Evolutionary conservation across 2,797 vertebrate species (phyloP), one percentile per base, ranked within the genome.

Genomic region (Alauda arvensis): DNA sequence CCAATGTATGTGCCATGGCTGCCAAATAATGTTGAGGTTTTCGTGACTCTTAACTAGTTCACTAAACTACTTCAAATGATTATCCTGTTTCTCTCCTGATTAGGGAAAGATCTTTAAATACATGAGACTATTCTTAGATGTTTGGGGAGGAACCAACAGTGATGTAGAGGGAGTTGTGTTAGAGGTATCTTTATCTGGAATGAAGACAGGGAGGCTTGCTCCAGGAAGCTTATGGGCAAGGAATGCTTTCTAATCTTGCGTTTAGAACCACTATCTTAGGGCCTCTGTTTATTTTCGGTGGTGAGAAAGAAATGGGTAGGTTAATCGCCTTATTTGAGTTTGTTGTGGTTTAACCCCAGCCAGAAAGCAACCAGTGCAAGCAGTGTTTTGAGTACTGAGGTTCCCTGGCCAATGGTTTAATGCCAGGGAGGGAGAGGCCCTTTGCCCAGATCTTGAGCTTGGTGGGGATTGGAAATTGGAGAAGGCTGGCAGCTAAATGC

Each of bases 21-120:
- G 63, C 39, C 2, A 12, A 83, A 37, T 26, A 31, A 61, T 65
- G 25, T 11, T n/a, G 24, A 29, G 18, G 16, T 14, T 59, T 83
- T 68, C 24, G 11, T 82, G 46, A 37, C 33, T 59, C n/a, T 61
- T 42, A 81, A 78, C 39, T 61, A 63, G 40, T 26, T 89, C 28
- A 34, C 45, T 67, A 23, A 61, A 66, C 45, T 75, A 52, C 43
- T 77, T 39, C 14, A 56, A 71, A 33, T 26, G 59, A 68, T 77
- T 71, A 45, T 51, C 49, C 43, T 48, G 14, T 45, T 87, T 83
- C 59, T 87, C 61, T 76, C 26, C n/a, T 40, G 62, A 67, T 68
- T 55, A 76, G 45, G 51, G 23, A 76, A 93, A 93, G 45, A 45
- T 75, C 34, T 81, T 87, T 83, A 66, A 94, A 72, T 57, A 29